Base-by-base conservation (phyloP, 2,888 invertebrate species). In the Drosophila algonquin region DNA sequence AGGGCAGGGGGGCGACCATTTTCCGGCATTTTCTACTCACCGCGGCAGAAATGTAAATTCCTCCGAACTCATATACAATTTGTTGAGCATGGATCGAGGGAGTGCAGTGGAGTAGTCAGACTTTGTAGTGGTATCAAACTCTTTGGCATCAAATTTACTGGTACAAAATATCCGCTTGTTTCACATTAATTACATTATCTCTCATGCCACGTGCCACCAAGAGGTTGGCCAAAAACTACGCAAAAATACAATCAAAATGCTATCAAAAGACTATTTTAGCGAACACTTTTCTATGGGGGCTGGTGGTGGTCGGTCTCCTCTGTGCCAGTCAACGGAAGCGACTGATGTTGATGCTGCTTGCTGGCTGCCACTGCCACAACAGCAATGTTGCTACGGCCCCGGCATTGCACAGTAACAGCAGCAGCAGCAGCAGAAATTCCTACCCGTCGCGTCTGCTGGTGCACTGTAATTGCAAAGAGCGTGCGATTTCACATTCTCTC, bases 31-130 rank as follows among this genome's bases (percentile, higher is more conserved):
- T 12, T 44, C 55, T 58, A 82, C 89, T 89, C 71, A 90, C 90
- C 90, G 90, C 65, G 89, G 90, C 77, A 90, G 80, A 81, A 89
- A 90, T 58, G 90, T 90, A 74, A 89, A 89, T 82, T 90, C 89
- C 81, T 89, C 90, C 67, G 90, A 82, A 79, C 78, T 85, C 90
- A 90, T 90, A 81, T 77, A 86, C 72, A 77, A 74, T 68, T 72
- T 77, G 72, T 77, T 75, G 52, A 72, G 72, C 77, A 77, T 77
- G 55, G 50, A 63, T 59, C 47, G 61, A 61, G 63, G 48, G 63
- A 40, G 67, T 63, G 51, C 54, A 57, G 47, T 63, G 51, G 59
- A 57, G 47, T 70, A 57, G 47, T 70, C 60, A 75, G 75, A 73
- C 73, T 70, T 75, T 75, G 57, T 45, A 51, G 56, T 46, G 50